Evolutionary conservation across 1,140 invertebrate genomes (phyloP).

Genomic region (Caenorhabditis latens): DNA sequence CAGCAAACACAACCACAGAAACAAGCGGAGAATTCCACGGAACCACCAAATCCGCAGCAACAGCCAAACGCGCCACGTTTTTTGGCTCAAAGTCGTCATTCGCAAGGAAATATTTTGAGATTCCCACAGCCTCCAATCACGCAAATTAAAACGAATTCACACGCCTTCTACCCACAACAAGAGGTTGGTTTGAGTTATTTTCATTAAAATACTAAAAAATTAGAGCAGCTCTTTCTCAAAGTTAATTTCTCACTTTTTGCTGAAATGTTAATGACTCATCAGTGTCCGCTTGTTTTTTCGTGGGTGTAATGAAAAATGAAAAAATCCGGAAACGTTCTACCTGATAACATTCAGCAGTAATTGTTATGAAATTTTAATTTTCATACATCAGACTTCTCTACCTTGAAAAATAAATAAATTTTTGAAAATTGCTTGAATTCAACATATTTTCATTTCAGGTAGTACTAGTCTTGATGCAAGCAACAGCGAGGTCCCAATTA

Average conservation of each 20-base stretch:
- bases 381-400: too few species aligned
- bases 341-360: too few species aligned
- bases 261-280: too few species aligned
- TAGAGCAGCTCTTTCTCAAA: too few species aligned
- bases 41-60: neutral
- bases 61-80: neutral
- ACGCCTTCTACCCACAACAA: constrained; percentile 42
- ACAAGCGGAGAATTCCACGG: neutral
- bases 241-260: too few species aligned
- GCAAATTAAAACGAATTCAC: constrained; percentile 23
- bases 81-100: neutral
- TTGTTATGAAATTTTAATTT: too few species aligned
- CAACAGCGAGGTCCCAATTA: neutral
- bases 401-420: neutral
- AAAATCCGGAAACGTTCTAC: too few species aligned
- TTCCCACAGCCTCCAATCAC: constrained; percentile 45
- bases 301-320: too few species aligned
- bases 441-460: neutral
- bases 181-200: neutral
- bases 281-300: too few species aligned
- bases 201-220: neutral
- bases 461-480: neutral
- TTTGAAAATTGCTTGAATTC: neutral
- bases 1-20: neutral
- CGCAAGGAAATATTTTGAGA: constrained; percentile 12